These are phyloP conservation scores for Apistogramma diplotaenia DNA, from an alignment of 2,113 vertebrate species.

Conservation along the genomic window DNA sequence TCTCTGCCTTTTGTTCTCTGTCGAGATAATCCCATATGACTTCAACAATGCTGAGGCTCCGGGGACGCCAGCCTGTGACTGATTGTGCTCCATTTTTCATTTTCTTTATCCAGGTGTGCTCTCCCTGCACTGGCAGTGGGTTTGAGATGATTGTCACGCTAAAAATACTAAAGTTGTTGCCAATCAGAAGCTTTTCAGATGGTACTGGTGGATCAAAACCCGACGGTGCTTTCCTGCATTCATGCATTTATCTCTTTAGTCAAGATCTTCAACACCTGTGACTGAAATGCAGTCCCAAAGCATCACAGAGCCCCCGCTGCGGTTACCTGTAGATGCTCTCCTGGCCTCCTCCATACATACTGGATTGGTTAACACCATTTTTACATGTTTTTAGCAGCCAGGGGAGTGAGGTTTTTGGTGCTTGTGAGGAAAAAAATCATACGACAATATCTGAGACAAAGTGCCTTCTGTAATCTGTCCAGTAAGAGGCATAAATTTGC, in stretches of 20 bases:
- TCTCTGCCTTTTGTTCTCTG: background rate
- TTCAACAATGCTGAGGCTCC: background rate
- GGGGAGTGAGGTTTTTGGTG: too few species aligned
- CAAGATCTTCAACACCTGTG: background rate
- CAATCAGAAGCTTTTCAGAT: background rate
- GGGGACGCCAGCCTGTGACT: background rate
- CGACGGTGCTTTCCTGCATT: background rate
- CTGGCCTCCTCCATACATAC: too few species aligned
- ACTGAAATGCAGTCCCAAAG: background rate
- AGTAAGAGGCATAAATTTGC: background rate
- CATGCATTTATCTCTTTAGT: background rate
- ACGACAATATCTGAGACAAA: background rate
- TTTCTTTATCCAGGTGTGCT: accelerated
- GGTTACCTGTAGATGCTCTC: background rate
- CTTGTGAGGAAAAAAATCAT: background rate
- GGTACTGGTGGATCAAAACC: background rate
- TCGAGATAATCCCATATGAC: accelerated
- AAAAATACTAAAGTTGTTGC: accelerated
- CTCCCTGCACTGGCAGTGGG: background rate
- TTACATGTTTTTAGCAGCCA: too few species aligned
- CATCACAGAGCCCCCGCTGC: background rate
- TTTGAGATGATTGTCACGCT: background rate
- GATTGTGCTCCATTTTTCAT: accelerated
- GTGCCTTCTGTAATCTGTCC: background rate
- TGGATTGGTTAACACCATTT: too few species aligned